These are phyloP conservation scores for Euwallacea fornicatus DNA, from an alignment of 1,140 invertebrate genomes.

Conservation along the genomic window DNA sequence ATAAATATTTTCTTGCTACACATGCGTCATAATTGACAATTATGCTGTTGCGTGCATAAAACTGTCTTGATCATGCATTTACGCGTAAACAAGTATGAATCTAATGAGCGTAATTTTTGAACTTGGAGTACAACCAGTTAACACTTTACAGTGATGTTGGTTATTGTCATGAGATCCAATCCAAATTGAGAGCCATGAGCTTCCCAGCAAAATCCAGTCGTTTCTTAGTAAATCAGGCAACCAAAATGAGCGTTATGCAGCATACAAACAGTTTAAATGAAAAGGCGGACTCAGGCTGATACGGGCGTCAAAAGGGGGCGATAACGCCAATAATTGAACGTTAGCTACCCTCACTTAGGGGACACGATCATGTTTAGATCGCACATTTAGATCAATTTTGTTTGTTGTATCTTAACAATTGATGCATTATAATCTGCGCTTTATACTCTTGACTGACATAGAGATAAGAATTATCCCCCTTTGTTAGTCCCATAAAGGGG, in stretches of 20 bases:
- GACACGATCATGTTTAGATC: conserved; percentile 51
- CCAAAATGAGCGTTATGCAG: conserved; percentile 31
- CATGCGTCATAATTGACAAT: too few relatives aligned
- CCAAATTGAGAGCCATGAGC: not conserved
- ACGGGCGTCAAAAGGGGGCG: conserved; percentile 48
- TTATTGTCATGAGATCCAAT: too few relatives aligned
- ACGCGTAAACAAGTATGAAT: too few relatives aligned
- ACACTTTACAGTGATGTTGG: too few relatives aligned
- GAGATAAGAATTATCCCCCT: conserved; percentile 47
- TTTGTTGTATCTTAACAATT: conserved; percentile 53
- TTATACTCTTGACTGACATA: conserved; percentile 46
- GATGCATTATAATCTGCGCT: conserved; percentile 50
- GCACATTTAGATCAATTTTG: conserved; percentile 53
- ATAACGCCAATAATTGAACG: conserved; percentile 51
- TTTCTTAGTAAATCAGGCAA: conserved; percentile 7
- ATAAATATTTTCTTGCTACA: too few relatives aligned
- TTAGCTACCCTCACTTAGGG: conserved; percentile 44
- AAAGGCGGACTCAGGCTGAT: conserved; percentile 44
- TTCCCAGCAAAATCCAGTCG: not conserved
- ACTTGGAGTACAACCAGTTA: too few relatives aligned
- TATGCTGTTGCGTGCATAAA: too few relatives aligned
- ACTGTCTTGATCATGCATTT: too few relatives aligned
- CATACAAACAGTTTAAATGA: conserved; percentile 43
- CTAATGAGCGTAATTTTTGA: too few relatives aligned
- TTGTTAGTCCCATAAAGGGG: conserved; percentile 43